Evolutionary conservation across 2,113 vertebrate genomes (phyloP).

Genomic region (Hippocampus guttulatus): DNA sequence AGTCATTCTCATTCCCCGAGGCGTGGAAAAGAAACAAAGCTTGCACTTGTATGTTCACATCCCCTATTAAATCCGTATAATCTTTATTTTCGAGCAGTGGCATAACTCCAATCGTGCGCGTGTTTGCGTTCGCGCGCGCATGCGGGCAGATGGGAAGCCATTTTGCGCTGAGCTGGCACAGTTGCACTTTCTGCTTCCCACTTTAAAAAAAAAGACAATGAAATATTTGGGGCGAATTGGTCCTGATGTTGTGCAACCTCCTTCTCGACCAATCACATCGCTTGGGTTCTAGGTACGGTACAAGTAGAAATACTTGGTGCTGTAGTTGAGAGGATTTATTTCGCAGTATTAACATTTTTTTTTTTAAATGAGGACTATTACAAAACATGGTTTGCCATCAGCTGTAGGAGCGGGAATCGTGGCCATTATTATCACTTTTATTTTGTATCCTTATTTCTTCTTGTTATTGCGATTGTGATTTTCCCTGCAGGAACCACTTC

Average conservation of each 20-base stretch:
- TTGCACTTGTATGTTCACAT: neutral
- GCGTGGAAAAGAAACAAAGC: neutral
- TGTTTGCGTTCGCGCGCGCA: slow-evolving; percentile 28
- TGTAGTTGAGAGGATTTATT: too few relatives aligned
- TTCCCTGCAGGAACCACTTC: neutral
- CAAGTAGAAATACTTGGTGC: too few relatives aligned
- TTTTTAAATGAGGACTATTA: too few relatives aligned
- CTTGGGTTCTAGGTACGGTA: neutral
- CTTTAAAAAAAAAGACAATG: neutral
- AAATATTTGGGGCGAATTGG: neutral
- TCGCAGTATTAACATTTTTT: too few relatives aligned
- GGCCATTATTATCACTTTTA: too few relatives aligned
- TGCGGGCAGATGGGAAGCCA: slow-evolving; percentile 47
- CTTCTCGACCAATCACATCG: slow-evolving; percentile 17
- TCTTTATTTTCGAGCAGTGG: neutral
- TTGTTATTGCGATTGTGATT: neutral
- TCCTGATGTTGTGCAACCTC: neutral
- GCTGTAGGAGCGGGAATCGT: too few relatives aligned
- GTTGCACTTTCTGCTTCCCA: slow-evolving; percentile 34
- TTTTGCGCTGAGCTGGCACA: slow-evolving; percentile 26
- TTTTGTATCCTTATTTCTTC: too few relatives aligned
- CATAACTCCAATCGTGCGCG: neutral
- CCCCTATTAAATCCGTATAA: neutral
- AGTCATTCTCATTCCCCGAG: neutral
- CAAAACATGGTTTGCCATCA: too few relatives aligned